Base-by-base conservation (phyloP, 2,797 vertebrate genomes). In the Microcaecilia unicolor region DNA sequence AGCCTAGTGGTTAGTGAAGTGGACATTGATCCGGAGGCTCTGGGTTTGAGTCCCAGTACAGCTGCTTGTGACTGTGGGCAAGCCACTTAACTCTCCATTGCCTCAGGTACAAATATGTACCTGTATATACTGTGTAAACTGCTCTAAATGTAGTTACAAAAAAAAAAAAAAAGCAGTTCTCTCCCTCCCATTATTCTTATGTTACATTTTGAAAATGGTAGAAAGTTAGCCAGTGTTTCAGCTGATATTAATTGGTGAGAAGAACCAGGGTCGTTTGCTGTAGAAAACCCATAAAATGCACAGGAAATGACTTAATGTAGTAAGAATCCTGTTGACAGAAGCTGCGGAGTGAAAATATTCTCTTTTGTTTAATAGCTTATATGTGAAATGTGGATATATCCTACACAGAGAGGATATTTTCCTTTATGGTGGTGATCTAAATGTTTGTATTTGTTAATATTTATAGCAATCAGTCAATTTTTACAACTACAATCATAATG, bases 291-390 rank as follows among this genome's bases (percentile, higher is more conserved):
- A 52, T 65, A 61, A 71, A 78, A 72, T 59, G 31, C n/a, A 54
- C 67, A 74, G 71, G 74, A 79, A 78, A 72, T 46, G 43, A 55
- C 40, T 67, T 58, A 57, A 41, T 61, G 58, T 64, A 44, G 49
- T 70, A 48, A 69, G 62, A 28, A 21, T 54, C 62, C 51, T 77
- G 68, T 61, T 77, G 70, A 79, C 71, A 81, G 67, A 70, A 66
- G 52, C 49, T 44, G 61, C 66, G 50, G 53, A 53, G 32, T 58
- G 37, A 67, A 72, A 57, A 64, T 63, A 64, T 64, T 64, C 23
- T 19, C 34, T 51, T 59, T 64, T 66, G 41, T 65, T 56, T 61
- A 48, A 31, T 59, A 41, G 15, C 31, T 25, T 48, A 17, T n/a
- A n/a, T 20, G 7, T 33, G 48, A 58, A 60, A 63, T 57, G 59